These are phyloP conservation scores for Fistularia tabacaria DNA, from an alignment of 2,797 vertebrate genomes.

Conservation along the genomic window DNA sequence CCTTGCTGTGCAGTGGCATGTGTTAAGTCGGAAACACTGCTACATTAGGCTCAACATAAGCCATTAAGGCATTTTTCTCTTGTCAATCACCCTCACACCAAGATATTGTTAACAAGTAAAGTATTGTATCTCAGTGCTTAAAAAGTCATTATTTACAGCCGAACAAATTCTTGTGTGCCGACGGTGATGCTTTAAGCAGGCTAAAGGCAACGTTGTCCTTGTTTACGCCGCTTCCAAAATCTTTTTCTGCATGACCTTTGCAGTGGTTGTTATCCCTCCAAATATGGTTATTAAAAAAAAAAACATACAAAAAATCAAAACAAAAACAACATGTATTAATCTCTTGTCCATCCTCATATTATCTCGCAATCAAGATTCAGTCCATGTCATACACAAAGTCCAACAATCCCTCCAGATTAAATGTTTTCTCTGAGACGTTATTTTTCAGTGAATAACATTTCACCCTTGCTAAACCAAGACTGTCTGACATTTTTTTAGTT, in stretches of 20 bases:
- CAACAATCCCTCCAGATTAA: too few species aligned
- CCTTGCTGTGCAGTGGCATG: constrained; percentile 58
- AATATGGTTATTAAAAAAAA: background rate
- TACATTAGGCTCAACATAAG: constrained; percentile 59
- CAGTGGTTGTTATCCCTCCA: constrained; percentile 1
- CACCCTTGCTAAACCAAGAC: too few species aligned
- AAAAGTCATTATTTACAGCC: constrained; percentile 44
- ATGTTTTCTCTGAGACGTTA: too few species aligned
- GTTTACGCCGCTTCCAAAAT: constrained; percentile 6
- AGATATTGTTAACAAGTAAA: constrained; percentile 54
- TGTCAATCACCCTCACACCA: constrained; percentile 60
- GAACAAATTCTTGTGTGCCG: constrained; percentile 6
- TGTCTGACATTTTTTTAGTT: too few species aligned
- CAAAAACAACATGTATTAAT: too few species aligned
- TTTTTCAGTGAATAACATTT: too few species aligned
- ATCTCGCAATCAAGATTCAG: too few species aligned
- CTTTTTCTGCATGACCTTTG: constrained; percentile 6
- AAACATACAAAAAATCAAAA: background rate
- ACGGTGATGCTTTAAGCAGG: constrained; percentile 19
- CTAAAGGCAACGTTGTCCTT: constrained; percentile 8
- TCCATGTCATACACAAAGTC: too few species aligned
- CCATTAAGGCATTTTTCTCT: constrained; percentile 62
- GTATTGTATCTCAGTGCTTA: constrained; percentile 42
- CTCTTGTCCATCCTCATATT: too few species aligned
- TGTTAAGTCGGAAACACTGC: constrained; percentile 54